Evolutionary conservation across 2,113 vertebrate genomes (phyloP), one percentile per base, ranked within the genome.

Genomic region (Physeter macrocephalus): DNA sequence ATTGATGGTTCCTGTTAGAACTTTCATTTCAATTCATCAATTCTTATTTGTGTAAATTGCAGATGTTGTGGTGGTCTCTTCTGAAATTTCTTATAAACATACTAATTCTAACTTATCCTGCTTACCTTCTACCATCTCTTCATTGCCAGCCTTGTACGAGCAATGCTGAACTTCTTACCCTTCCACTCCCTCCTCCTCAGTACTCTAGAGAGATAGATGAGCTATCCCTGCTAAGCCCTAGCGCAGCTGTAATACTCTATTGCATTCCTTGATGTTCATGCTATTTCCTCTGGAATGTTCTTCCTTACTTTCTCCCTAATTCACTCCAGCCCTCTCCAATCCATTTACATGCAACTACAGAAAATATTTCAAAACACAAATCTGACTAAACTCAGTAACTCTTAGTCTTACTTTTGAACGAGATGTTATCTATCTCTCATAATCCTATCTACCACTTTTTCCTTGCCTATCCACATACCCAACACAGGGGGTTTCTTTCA

Each of bases 281-380:
- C 21, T 90, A 57, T 87, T 75, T 46, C 12, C 31, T 90, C 74
- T 93, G 59, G 12, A 94, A 87, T 71, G 41, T 75, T 88, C n/a
- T 94, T 92, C 34, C 41, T 81, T 89, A 61, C 81, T 92, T 64
- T 77, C 69, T 66, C 61, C 54, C 9, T 90, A 89, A 94, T 87
- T 88, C 94, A 97, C 21, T 82, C 74, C 85, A 46, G 25, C 8
- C 52, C 15, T 36, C 36, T 93, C 43, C 61, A 82, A 57, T 83
- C 36, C 36, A 90, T 82, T 93, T 59, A 92, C 41, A 69, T 92
- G 20, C 41, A 87, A 23, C 49, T 90, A 39, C 3, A 95, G 18
- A 90, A 83, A 90, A 41, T 59, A 71, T 29, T 93, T 95, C 59
- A 69, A 90, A 90, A 93, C 43, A 94, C 36, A 72, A 74, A 93